phyloP scores from a whole-genome alignment of 2,797 vertebrate genomes.

The Acipenser transmontanus region DNA sequence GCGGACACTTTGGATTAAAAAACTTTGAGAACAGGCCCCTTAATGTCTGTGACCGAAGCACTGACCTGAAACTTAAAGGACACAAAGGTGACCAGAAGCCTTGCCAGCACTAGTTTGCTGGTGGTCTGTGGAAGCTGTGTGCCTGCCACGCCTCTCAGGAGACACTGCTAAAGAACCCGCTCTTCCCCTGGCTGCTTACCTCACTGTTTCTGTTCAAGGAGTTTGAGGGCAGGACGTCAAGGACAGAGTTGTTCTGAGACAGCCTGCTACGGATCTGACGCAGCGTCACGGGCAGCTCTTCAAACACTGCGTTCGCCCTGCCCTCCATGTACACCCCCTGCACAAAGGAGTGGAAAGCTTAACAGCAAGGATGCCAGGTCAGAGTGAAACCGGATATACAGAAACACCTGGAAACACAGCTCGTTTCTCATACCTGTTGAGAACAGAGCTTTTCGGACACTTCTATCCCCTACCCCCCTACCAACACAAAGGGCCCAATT shows the following conservation, averaged over 20 bases:
- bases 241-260: slow-evolving; percentile 89
- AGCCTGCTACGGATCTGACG: slow-evolving; percentile 85
- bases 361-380: not conserved
- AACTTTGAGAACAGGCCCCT: not conserved
- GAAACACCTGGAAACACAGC: not conserved
- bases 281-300: slow-evolving; percentile 88
- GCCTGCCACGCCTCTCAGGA: not conserved
- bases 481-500: too few species aligned
- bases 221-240: slow-evolving; percentile 78
- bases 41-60: not conserved
- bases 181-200: slow-evolving; percentile 46
- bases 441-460: not conserved
- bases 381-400: not conserved
- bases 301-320: slow-evolving; percentile 91
- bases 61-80: not conserved
- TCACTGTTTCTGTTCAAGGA: slow-evolving; percentile 90
- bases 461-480: too few species aligned
- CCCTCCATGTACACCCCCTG: slow-evolving; percentile 97
- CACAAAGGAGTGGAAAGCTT: slow-evolving; percentile 25
- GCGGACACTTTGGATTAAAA: too few species aligned
- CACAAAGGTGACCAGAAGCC: not conserved
- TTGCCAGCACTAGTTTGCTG: not conserved
- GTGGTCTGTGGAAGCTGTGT: not conserved
- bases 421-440: too few species aligned
- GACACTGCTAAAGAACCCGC: too few species aligned